Evolutionary conservation across 2,888 invertebrate species (phyloP).

Genomic region (Oligia strigilis): DNA sequence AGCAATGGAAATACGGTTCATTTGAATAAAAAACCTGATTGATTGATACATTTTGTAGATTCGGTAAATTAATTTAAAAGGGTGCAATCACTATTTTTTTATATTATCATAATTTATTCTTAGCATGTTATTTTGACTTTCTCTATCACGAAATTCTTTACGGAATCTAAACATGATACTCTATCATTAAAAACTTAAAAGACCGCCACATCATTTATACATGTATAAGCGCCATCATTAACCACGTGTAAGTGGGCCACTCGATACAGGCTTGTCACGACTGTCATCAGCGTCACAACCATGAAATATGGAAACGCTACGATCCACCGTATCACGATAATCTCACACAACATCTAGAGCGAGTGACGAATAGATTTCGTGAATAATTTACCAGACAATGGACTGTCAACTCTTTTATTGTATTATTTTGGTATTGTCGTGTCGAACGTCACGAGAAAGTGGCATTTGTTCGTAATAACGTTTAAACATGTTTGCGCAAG

Average conservation of each 20-base stretch:
- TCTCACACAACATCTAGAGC: conserved; percentile 84
- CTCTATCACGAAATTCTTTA: conserved; percentile 7
- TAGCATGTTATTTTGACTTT: conserved; percentile 12
- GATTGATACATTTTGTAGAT: conserved; percentile 61
- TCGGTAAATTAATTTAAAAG: conserved; percentile 24
- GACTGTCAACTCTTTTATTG: conserved; percentile 84
- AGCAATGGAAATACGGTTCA: conserved; percentile 54
- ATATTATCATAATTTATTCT: conserved; percentile 29
- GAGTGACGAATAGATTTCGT: conserved; percentile 84
- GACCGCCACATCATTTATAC: conserved; percentile 19
- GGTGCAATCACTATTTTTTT: conserved; percentile 11
- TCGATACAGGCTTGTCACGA: conserved; percentile 82
- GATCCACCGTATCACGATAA: conserved; percentile 86
- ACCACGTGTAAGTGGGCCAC: conserved; percentile 67
- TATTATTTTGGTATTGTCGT: conserved; percentile 75
- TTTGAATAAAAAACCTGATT: conserved; percentile 55
- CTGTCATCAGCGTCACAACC: conserved; percentile 84
- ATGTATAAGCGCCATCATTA: conserved; percentile 71
- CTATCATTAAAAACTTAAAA: conserved; percentile 2
- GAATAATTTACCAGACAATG: conserved; percentile 89
- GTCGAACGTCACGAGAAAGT: conserved; percentile 76
- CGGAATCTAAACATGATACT: neutral
- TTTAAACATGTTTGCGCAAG: conserved; percentile 70
- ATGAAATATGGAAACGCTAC: conserved; percentile 85
- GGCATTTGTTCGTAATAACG: conserved; percentile 74